Conservation (phyloP, 2,113 vertebrate genomes). For the Leucopsar rothschildi region DNA sequence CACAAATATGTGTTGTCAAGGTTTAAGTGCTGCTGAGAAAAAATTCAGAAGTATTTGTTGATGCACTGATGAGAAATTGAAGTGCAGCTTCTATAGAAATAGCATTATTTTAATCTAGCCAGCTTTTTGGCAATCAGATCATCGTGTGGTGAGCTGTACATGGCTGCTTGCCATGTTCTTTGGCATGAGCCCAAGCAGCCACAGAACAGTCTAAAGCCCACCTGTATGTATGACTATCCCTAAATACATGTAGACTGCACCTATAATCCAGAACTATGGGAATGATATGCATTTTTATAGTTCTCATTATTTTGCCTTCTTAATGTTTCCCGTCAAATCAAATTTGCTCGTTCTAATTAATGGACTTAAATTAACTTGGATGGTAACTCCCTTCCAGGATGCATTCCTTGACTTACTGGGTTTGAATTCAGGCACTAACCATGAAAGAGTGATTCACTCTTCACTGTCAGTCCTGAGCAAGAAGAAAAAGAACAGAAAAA, state of each 20-base stretch:
- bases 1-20: accelerated
- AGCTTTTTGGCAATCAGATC: not conserved
- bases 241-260: not conserved
- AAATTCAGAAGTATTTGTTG: not conserved
- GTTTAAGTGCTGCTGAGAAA: not conserved
- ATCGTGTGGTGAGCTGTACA: not conserved
- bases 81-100: not conserved
- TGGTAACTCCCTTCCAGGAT: not conserved
- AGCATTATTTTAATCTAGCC: not conserved
- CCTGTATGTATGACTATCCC: not conserved
- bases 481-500: not conserved
- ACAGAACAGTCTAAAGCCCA: not conserved
- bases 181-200: not conserved
- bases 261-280: not conserved
- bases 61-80: not conserved
- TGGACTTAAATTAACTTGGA: not conserved
- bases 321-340: not conserved
- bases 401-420: not conserved
- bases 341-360: not conserved
- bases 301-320: accelerated
- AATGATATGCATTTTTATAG: not conserved
- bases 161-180: not conserved
- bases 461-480: not conserved
- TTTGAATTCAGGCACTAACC: not conserved
- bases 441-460: not conserved